phyloP scores from a whole-genome alignment of 2,888 invertebrate genomes.

The Leptopilina syphax region DNA sequence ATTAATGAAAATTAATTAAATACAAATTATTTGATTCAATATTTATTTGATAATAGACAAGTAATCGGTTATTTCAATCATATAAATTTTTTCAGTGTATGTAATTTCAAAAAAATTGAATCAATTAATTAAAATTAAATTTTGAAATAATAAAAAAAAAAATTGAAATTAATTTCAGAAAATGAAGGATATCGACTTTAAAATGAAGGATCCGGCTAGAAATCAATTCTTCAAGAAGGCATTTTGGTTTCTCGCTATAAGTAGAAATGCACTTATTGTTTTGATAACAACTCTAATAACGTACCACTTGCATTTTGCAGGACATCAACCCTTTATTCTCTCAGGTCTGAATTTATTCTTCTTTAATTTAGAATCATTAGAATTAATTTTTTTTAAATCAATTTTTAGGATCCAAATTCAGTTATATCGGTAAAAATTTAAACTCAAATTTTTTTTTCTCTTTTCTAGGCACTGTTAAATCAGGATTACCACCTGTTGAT shows the following conservation, averaged over 20 bases:
- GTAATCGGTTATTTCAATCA: too few relatives aligned
- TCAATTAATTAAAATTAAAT: too few relatives aligned
- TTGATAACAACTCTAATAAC: constrained; percentile 82
- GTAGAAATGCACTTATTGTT: constrained; percentile 88
- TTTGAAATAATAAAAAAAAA: too few relatives aligned
- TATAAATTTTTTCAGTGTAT: too few relatives aligned
- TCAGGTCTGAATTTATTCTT: constrained; percentile 60
- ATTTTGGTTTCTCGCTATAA: constrained; percentile 86
- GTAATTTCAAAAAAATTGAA: too few relatives aligned
- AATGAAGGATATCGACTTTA: constrained; percentile 29
- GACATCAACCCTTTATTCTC: constrained; percentile 81
- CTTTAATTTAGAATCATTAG: too few relatives aligned
- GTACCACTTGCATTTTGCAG: constrained; percentile 71
- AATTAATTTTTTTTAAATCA: too few relatives aligned
- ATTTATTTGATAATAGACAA: too few relatives aligned
- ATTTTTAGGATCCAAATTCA: too few relatives aligned
- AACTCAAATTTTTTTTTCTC: constrained; percentile 43
- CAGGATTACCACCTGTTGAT: constrained; percentile 84
- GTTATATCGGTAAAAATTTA: background rate
- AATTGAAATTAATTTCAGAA: background rate
- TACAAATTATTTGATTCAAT: too few relatives aligned
- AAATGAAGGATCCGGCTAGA: constrained; percentile 34
- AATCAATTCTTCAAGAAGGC: constrained; percentile 78
- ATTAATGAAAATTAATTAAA: too few relatives aligned
- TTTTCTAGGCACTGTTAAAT: constrained; percentile 80